These are phyloP conservation scores for Antitype chi DNA, from an alignment of 2,888 invertebrate species.

Conservation along the genomic window DNA sequence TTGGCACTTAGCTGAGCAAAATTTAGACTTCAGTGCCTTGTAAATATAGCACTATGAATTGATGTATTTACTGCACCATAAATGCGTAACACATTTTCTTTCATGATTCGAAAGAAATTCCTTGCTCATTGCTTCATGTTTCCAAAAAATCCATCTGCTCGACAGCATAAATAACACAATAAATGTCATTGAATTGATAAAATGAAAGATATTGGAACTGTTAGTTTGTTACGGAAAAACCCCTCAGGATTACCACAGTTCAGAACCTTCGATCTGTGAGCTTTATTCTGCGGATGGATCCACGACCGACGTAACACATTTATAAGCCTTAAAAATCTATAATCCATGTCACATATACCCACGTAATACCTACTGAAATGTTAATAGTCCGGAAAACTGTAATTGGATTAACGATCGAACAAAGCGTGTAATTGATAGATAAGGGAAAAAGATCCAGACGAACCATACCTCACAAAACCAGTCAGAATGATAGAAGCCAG, in stretches of 20 bases:
- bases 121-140: not conserved
- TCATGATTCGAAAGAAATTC: not conserved
- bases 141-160: no score
- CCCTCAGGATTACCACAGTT: not conserved
- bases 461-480: not conserved
- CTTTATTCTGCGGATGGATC: not conserved
- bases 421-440: constrained; percentile 44
- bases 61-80: not conserved
- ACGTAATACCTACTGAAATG: not conserved
- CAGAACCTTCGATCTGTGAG: no score
- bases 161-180: not conserved
- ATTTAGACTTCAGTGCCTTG: constrained; percentile 1
- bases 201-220: not conserved
- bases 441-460: not conserved
- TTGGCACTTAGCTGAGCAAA: not conserved
- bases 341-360: not conserved
- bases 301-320: no score
- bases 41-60: not conserved
- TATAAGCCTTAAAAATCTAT: not conserved
- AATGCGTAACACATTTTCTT: not conserved
- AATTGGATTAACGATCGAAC: constrained; percentile 22
- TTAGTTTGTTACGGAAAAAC: not conserved
- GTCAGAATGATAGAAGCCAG: constrained; percentile 16
- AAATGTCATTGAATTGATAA: not conserved
- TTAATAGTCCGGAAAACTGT: constrained; percentile 28